Conservation (phyloP, 92 coral and sea anemone genomes). For the Epizoanthus fatuus region DNA sequence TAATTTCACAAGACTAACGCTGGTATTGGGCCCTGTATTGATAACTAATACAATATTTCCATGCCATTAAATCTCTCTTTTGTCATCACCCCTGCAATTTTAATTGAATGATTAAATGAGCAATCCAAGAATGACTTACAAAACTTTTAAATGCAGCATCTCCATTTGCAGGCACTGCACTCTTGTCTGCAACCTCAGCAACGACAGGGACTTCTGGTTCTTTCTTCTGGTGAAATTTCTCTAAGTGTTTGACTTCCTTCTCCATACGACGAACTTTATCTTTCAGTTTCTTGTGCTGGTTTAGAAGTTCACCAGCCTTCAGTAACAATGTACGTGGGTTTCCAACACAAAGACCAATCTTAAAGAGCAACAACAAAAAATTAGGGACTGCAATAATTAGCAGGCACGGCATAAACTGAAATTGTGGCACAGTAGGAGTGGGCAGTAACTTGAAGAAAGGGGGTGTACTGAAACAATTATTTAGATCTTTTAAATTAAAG, state of each 20-base stretch:
- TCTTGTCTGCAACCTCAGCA: neutral
- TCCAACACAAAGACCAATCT: conserved; percentile 87
- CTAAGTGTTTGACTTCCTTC: conserved; percentile 87
- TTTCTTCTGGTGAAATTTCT: conserved; percentile 54
- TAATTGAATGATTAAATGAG: no score
- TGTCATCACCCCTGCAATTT: no score
- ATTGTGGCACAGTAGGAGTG: no score
- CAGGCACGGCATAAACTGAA: no score
- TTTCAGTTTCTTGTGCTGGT: conserved; percentile 86
- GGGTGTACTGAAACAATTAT: no score
- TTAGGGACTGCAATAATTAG: no score
- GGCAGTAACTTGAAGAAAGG: no score
- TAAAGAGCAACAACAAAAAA: neutral
- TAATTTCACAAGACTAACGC: no score
- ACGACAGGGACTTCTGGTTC: conserved; percentile 18
- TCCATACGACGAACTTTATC: conserved; percentile 85
- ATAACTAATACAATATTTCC: no score
- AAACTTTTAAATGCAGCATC: conserved; percentile 28
- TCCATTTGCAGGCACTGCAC: conserved; percentile 53
- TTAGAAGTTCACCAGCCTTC: conserved; percentile 90
- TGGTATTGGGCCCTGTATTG: no score
- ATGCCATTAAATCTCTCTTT: no score
- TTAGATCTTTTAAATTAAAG: no score
- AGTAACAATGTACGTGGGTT: conserved; percentile 87
- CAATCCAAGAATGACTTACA: conserved; percentile 11